phyloP scores from a whole-genome alignment of 2,888 invertebrate species.

The Brassicogethes aeneus region DNA sequence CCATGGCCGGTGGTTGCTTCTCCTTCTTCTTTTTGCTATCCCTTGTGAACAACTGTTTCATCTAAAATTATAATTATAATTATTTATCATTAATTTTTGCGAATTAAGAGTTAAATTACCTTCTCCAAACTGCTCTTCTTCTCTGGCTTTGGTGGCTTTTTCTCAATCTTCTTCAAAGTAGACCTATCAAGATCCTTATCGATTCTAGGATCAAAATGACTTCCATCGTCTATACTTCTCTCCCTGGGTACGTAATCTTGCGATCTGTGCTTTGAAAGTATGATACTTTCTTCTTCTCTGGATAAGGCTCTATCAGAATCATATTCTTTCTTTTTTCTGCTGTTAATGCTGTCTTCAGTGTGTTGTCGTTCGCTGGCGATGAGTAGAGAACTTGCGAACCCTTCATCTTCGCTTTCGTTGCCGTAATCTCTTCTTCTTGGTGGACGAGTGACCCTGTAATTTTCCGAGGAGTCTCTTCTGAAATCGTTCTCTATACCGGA shows the following conservation, averaged over 20 bases:
- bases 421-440: constrained; percentile 27
- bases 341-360: constrained; percentile 53
- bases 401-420: constrained; percentile 62
- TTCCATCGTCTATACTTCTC: constrained; percentile 57
- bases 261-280: constrained; percentile 32
- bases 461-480: constrained; percentile 56
- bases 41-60: constrained; percentile 68
- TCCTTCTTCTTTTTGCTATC: constrained; percentile 60
- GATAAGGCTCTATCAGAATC: constrained; percentile 24
- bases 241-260: constrained; percentile 48
- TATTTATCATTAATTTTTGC: not conserved
- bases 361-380: constrained; percentile 66
- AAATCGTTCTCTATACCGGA: constrained; percentile 73
- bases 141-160: constrained; percentile 48
- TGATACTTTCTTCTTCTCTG: constrained; percentile 40
- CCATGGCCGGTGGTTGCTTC: constrained; percentile 43
- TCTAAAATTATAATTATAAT: constrained; percentile 39
- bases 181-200: constrained; percentile 45
- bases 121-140: constrained; percentile 68
- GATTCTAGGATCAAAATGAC: constrained; percentile 54
- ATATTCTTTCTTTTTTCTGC: constrained; percentile 25
- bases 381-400: constrained; percentile 57
- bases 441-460: constrained; percentile 27
- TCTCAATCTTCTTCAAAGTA: constrained; percentile 41
- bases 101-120: constrained; percentile 37